phyloP scores from a whole-genome alignment of 2,888 invertebrate species.

The Anoplius nigerrimus region DNA sequence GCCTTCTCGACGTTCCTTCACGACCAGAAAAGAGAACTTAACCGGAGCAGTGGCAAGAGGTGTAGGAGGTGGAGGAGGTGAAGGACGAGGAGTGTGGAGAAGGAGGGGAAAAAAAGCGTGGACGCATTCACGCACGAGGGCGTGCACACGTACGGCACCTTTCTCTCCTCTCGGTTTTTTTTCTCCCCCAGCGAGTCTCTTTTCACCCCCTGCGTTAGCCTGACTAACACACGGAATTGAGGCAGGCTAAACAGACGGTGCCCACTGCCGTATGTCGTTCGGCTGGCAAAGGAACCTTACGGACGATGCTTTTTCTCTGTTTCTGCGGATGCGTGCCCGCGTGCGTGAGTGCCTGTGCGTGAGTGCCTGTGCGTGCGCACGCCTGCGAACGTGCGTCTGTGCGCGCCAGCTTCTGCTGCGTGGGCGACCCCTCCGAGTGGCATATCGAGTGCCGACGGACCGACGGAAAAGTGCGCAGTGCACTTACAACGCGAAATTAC shows the following conservation, averaged over 20 bases:
- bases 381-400: slow-evolving; percentile 6
- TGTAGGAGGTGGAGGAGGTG: background rate
- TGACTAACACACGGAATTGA: background rate
- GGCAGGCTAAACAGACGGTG: slow-evolving; percentile 32
- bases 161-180: background rate
- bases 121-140: too few species aligned
- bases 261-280: slow-evolving; percentile 41
- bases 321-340: too few species aligned
- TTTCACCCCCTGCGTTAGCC: background rate
- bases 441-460: slow-evolving; percentile 46
- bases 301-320: background rate
- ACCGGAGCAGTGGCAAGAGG: background rate
- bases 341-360: too few species aligned
- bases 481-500: slow-evolving; percentile 27
- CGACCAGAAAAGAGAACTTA: background rate
- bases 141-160: background rate
- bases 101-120: background rate
- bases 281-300: background rate
- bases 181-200: too few species aligned
- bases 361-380: background rate
- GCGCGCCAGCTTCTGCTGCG: slow-evolving; percentile 34
- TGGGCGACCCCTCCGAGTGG: slow-evolving; percentile 48
- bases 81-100: background rate
- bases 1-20: background rate
- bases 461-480: slow-evolving; percentile 45